Conservation (phyloP, 2,888 invertebrate species). For the Hemistola chrysoprasaria region DNA sequence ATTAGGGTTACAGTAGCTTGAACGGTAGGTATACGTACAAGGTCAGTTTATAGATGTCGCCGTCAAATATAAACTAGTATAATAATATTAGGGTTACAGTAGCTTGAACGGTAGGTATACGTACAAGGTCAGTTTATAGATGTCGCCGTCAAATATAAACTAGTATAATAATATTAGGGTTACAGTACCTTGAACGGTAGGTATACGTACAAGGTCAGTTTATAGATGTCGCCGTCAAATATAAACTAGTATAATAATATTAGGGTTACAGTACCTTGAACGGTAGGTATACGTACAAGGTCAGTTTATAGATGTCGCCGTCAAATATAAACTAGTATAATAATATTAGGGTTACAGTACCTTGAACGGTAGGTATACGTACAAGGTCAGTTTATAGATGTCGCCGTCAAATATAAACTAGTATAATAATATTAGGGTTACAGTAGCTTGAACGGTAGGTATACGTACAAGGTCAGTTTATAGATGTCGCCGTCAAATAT, state of each 20-base stretch:
- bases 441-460: slow-evolving; percentile 11
- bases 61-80: slow-evolving; percentile 28
- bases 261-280: slow-evolving; percentile 15
- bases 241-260: slow-evolving; percentile 4
- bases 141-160: slow-evolving; percentile 25
- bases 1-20: slow-evolving; percentile 16
- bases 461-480: too few relatives aligned
- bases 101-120: too few relatives aligned
- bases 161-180: slow-evolving; percentile 17
- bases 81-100: slow-evolving; percentile 18
- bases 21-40: too few relatives aligned
- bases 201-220: too few relatives aligned
- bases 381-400: slow-evolving; percentile 13
- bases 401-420: slow-evolving; percentile 4
- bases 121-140: slow-evolving; percentile 14
- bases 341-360: slow-evolving; percentile 15
- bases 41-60: slow-evolving; percentile 11
- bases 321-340: slow-evolving; percentile 3
- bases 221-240: slow-evolving; percentile 6
- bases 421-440: slow-evolving; percentile 10
- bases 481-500: slow-evolving; percentile 6
- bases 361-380: too few relatives aligned
- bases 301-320: slow-evolving; percentile 11
- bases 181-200: slow-evolving; percentile 14
- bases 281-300: too few relatives aligned